Evolutionary conservation across 2,888 invertebrate species (phyloP), one percentile per base, ranked within the genome.

Genomic region (Argyresthia albistria): DNA sequence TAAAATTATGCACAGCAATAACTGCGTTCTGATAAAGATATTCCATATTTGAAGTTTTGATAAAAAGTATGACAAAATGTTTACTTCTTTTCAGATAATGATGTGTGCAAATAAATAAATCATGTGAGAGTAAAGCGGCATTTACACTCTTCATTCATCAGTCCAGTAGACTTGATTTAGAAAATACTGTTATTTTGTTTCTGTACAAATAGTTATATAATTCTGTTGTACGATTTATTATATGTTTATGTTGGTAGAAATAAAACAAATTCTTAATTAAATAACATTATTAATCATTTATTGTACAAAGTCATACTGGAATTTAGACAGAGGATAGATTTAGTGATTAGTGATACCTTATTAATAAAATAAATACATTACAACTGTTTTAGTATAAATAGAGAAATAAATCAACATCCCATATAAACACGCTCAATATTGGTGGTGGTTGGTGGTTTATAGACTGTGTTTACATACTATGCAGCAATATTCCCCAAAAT

Each of bases 271-370:
- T 55, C 59, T 51, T 56, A 51, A 57, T 59, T 65, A 68, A 67
- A 72, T 67, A 82, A 74, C 76, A 80, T 71, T 77, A 73, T 73
- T 76, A 67, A 73, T 76, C 63, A 68, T 80, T 78, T 80, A 81
- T 80, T 80, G 76, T 82, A 84, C 70, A 84, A 83, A 80, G 79
- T 61, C 65, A 75, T 78, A 80, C 69, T 84, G 82, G 84, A 84
- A 86, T 86, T 75, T 75, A 80, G 73, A 74, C 73, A 73, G 68
- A 75, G 79, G 76, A 75, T 75, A 77, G 69, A 76, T 76, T 71
- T 69, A 76, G 67, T 67, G 66, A 66, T 61, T 60, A 70, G 73
- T 76, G 77, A n/a, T 47, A 12, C 15, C 46, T 46, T 48, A 73
- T 63, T 70, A 67, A 80, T 74, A 70, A 73, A 64, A 69, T 67